phyloP scores from a whole-genome alignment of 2,113 vertebrate species.

The Pomatostomus ruficeps region DNA sequence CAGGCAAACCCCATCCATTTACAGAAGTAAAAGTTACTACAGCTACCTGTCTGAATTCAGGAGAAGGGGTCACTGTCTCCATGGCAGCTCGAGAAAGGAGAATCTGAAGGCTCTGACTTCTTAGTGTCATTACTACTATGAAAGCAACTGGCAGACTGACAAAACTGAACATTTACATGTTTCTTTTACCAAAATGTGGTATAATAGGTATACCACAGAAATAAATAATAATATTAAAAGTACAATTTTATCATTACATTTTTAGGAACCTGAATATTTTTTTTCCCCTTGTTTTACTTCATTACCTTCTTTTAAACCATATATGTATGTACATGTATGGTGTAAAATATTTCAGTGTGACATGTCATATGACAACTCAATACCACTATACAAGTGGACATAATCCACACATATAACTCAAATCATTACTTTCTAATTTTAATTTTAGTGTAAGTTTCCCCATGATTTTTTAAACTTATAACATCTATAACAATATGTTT shows the following conservation, averaged over 20 bases:
- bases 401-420: neutral
- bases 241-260: neutral
- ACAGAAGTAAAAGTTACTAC: neutral
- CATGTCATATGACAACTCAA: neutral
- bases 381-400: neutral
- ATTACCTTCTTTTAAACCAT: neutral
- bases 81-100: neutral
- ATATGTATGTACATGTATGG: rapidly evolving
- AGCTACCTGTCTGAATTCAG: neutral
- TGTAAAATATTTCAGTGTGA: neutral
- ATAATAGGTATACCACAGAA: neutral
- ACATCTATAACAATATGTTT: neutral
- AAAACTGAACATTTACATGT: neutral
- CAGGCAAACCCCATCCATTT: neutral
- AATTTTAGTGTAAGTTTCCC: neutral
- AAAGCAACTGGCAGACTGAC: neutral
- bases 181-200: neutral
- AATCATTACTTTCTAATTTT: neutral
- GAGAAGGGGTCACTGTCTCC: neutral
- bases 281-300: neutral
- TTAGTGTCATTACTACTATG: neutral
- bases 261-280: neutral
- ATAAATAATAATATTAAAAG: neutral
- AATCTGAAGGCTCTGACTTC: neutral
- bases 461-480: neutral